A percentile compares a stretch with the other conserved stretches of the same genome.
phyloP scores from a whole-genome alignment of 1,140 invertebrate species.

The Caenorhabditis latens region DNA sequence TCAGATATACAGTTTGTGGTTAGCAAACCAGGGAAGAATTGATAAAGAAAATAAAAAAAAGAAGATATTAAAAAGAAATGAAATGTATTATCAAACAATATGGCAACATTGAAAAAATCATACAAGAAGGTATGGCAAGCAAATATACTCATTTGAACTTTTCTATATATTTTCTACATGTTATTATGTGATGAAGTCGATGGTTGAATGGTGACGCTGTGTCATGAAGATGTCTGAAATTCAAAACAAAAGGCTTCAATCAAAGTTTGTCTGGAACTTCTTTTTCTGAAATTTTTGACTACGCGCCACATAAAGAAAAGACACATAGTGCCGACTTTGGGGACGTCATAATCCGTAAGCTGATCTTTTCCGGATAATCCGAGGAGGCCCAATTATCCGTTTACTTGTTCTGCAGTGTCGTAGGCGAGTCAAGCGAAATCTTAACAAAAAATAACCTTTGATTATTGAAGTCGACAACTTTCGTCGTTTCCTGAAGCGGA shows the following conservation, averaged over 20 bases:
- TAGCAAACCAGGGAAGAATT: background rate
- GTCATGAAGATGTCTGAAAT: conserved; percentile 27
- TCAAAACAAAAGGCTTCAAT: conserved; percentile 2
- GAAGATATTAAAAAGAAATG: background rate
- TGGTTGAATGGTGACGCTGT: background rate
- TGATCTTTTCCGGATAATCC: conserved; percentile 52
- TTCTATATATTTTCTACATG: conserved; percentile 5
- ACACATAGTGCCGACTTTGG: conserved; percentile 7
- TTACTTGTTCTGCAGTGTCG: conserved; percentile 28
- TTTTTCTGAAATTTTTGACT: background rate
- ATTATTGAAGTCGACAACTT: conserved; percentile 42
- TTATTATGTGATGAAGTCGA: background rate
- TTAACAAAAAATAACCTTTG: conserved; percentile 23
- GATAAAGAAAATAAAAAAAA: background rate
- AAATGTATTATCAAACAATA: background rate
- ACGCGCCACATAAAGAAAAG: conserved; percentile 2
- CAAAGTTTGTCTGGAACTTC: background rate
- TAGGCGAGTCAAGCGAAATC: background rate
- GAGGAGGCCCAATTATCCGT: conserved; percentile 11
- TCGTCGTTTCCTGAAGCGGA: background rate
- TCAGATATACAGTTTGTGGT: background rate
- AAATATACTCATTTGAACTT: conserved; percentile 18
- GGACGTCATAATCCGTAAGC: conserved; percentile 51
- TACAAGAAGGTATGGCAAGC: background rate
- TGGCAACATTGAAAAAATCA: conserved; percentile 10